These are phyloP conservation scores for Mnemiopsis leidyi DNA, from an alignment of 37 sponge, comb jelly and placozoan species.

Conservation along the genomic window DNA sequence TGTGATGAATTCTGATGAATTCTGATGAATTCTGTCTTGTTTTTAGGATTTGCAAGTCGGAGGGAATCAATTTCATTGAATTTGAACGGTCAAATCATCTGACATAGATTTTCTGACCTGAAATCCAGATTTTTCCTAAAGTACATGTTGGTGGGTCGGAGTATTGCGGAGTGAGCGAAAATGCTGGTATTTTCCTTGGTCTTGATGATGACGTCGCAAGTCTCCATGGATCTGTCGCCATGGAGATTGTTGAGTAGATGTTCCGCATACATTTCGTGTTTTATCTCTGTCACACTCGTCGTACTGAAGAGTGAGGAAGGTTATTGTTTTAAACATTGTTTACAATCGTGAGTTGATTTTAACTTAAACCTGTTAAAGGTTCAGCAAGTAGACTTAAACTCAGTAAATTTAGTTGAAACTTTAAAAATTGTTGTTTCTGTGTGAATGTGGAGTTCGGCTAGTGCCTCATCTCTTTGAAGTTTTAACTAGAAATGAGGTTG, in stretches of 20 bases:
- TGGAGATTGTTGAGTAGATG: conserved; percentile 19
- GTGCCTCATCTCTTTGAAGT: too few species aligned
- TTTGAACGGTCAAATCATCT: not conserved
- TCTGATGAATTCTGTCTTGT: too few species aligned
- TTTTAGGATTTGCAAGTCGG: too few species aligned
- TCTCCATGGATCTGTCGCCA: not conserved
- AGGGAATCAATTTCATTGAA: too few species aligned
- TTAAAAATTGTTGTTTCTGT: too few species aligned
- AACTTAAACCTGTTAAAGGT: too few species aligned
- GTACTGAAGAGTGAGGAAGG: not conserved
- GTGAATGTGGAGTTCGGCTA: too few species aligned
- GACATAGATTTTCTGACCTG: not conserved
- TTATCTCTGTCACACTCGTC: conserved; percentile 38
- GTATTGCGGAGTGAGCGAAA: conserved; percentile 27
- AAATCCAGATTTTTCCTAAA: conserved; percentile 6
- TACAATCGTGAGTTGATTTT: too few species aligned
- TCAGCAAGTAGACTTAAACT: too few species aligned
- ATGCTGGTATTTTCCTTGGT: not conserved
- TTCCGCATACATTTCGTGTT: not conserved
- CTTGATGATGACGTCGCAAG: not conserved
- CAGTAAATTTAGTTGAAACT: not conserved
- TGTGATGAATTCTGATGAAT: too few species aligned
- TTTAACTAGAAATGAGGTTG: too few species aligned
- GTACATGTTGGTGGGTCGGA: conserved; percentile 6
- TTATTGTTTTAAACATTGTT: too few species aligned